These are phyloP conservation scores for Pogonocichla stellata DNA, from an alignment of 2,113 vertebrate genomes.

Conservation along the genomic window DNA sequence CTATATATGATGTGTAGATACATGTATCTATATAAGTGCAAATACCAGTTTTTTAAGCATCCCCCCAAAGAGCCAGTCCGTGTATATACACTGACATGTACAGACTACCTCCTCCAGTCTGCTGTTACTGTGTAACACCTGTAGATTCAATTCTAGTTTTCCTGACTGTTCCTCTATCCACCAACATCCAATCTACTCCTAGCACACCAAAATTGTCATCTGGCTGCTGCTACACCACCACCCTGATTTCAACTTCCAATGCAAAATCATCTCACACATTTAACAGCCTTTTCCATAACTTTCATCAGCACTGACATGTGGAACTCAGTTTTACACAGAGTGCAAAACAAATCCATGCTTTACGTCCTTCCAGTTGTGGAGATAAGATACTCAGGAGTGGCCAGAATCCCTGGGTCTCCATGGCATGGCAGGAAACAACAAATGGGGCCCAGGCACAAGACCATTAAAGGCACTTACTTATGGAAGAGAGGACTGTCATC, in stretches of 20 bases:
- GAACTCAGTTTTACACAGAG: not conserved
- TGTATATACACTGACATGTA: not conserved
- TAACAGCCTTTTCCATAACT: not conserved
- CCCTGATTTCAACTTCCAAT: not conserved
- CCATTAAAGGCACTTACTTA: not conserved
- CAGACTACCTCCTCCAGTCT: not conserved
- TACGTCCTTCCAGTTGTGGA: not conserved
- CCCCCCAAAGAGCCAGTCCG: not conserved
- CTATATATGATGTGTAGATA: not conserved
- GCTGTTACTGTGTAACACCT: not conserved
- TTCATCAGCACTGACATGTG: rapidly evolving
- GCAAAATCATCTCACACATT: not conserved
- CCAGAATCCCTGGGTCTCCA: not conserved
- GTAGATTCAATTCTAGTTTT: not conserved
- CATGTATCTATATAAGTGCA: not conserved
- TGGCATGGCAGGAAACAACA: not conserved
- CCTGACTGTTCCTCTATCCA: not conserved
- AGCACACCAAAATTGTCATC: not conserved
- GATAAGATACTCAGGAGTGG: not conserved
- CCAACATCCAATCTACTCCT: not conserved
- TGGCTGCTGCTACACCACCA: not conserved
- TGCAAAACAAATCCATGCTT: not conserved
- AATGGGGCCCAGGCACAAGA: not conserved
- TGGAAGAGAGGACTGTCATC: not conserved
- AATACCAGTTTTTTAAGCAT: not conserved